These are phyloP conservation scores for Danaus plexippus DNA, from an alignment of 1,140 invertebrate genomes.

Conservation along the genomic window DNA sequence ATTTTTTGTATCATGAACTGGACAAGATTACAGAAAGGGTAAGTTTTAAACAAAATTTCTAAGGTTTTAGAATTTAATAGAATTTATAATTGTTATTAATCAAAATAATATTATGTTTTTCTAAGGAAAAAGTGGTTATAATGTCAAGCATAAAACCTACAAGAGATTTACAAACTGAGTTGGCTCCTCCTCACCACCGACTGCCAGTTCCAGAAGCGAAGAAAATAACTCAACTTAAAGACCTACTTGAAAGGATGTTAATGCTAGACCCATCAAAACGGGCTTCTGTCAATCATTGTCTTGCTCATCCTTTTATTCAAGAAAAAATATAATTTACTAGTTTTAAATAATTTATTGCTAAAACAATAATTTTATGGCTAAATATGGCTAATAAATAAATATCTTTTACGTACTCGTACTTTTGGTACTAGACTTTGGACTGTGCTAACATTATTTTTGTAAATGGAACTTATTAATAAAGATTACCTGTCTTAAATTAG, in stretches of 20 bases:
- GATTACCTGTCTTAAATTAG: too few species aligned
- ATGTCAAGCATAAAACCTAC: conserved; percentile 92
- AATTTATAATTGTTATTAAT: conserved; percentile 2
- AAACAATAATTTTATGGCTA: not conserved
- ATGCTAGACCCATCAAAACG: conserved; percentile 95
- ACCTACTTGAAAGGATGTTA: conserved; percentile 94
- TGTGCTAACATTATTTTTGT: too few species aligned
- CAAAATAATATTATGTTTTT: conserved; percentile 25
- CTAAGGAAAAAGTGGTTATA: conserved; percentile 95
- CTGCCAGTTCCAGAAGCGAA: conserved; percentile 90
- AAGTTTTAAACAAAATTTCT: conserved; percentile 63
- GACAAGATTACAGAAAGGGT: conserved; percentile 99
- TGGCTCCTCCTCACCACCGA: conserved; percentile 89
- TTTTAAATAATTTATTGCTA: conserved; percentile 1
- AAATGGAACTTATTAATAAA: too few species aligned
- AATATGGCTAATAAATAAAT: too few species aligned
- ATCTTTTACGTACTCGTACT: too few species aligned
- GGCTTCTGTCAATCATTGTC: conserved; percentile 92
- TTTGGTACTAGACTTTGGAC: too few species aligned
- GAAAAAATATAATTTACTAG: conserved; percentile 41
- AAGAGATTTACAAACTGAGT: conserved; percentile 88
- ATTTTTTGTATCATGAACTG: conserved; percentile 97
- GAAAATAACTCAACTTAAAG: conserved; percentile 94
- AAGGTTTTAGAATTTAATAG: too few species aligned
- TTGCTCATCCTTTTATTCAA: conserved; percentile 95